Evolutionary conservation across 2,113 vertebrate genomes (phyloP), one percentile per base, ranked within the genome.

Genomic region (Corythaeola cristata): DNA sequence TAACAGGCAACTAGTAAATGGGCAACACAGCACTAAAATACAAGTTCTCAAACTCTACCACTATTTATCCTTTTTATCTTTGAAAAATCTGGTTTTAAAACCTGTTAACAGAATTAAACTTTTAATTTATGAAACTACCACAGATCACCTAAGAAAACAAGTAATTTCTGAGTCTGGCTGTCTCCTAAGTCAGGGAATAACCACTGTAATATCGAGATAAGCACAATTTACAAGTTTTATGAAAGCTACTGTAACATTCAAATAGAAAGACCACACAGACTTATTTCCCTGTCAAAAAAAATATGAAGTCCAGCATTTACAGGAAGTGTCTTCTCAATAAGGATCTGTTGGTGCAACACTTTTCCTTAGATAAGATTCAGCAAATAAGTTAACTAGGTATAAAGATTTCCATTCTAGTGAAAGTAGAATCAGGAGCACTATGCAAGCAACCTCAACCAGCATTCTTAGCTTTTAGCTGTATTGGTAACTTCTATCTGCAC

Each of bases 1-100:
- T 53, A 62, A 72, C 0, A 0, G 6, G 26, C n/a, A 44, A 44
- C 13, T 44, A 44, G 41, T 44, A 44, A 62, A 72, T 0, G 0
- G 8, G 26, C n/a, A 84, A 63, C 23, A 27, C 24, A 71, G n/a
- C 63, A 72, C 60, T 67, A 17, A 55, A 71, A 37, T 4, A 35
- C 2, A 6, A 9, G 14, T 91, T 77, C 35, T 28, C 47, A 58
- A 89, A 27, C 41, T 37, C 44, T 11, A n/a, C 4, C 11, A 12
- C 16, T 33, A 56, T 4, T 53, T 6, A 45, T 32, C 1, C 15
- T 62, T 45, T 74, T 39, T 47, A 47, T 32, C 33, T 59, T 64
- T 14, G 3, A 73, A 52, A 87, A 33, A 47, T 5, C 23, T 19
- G 5, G 2, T 49, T 62, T 76, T 64, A 60, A 82, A 76, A 41